A percentile compares a stretch with the other conserved stretches of the same genome.
These are phyloP conservation scores for Loriculus beryllinus DNA, from an alignment of 2,797 vertebrate genomes.

Conservation along the genomic window DNA sequence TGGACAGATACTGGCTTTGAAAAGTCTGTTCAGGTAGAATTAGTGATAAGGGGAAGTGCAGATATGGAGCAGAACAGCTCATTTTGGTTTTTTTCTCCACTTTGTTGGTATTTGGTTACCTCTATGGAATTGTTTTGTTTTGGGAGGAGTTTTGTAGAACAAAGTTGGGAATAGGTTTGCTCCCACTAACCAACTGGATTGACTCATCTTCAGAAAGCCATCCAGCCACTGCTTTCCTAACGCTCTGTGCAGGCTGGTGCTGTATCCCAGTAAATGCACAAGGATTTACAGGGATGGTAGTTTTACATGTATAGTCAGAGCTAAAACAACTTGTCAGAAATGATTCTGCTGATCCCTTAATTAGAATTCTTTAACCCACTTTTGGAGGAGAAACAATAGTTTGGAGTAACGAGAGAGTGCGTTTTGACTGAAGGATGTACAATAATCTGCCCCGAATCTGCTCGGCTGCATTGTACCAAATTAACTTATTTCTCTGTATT, in stretches of 20 bases:
- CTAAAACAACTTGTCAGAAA: neutral
- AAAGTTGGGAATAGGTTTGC: rapidly evolving
- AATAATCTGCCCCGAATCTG: slow-evolving; percentile 15
- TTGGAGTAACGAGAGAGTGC: neutral
- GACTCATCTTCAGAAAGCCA: neutral
- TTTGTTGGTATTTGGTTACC: neutral
- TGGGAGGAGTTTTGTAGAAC: neutral
- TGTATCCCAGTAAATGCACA: rapidly evolving
- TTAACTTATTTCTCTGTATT: slow-evolving; percentile 50
- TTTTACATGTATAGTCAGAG: neutral
- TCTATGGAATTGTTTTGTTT: neutral
- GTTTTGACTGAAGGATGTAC: slow-evolving; percentile 32
- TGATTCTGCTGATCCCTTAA: neutral
- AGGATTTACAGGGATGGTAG: neutral
- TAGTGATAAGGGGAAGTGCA: neutral
- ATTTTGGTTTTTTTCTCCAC: neutral
- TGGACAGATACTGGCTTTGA: neutral
- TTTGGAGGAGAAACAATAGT: slow-evolving; percentile 31
- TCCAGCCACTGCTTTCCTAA: neutral
- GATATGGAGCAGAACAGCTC: neutral
- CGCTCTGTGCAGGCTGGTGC: neutral
- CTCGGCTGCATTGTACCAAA: slow-evolving; percentile 15
- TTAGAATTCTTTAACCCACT: neutral
- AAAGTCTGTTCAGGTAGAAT: neutral
- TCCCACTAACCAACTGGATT: neutral